These are phyloP conservation scores for Solenopsis fugax DNA, from an alignment of 1,140 invertebrate genomes.

Conservation along the genomic window DNA sequence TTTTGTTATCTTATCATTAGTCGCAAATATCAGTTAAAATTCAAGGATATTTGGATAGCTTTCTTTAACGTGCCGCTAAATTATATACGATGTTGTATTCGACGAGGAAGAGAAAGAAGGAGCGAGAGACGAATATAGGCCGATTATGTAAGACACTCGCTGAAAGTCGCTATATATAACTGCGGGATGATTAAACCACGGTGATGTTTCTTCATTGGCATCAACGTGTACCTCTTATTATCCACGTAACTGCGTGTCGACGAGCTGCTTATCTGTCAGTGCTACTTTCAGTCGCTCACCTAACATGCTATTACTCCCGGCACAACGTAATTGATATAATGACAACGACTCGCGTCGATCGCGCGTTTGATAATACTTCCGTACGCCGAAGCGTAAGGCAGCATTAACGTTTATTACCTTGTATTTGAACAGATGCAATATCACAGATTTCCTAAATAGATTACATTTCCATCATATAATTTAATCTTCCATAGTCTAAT, in stretches of 20 bases:
- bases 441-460: neutral
- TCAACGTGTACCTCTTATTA: slow-evolving; percentile 45
- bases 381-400: neutral
- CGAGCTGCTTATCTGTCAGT: slow-evolving; percentile 43
- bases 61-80: neutral
- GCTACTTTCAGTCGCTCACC: slow-evolving; percentile 53
- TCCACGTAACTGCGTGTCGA: slow-evolving; percentile 45
- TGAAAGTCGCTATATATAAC: slow-evolving; percentile 38
- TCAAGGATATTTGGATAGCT: neutral
- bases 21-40: neutral
- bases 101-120: slow-evolving; percentile 1
- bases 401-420: slow-evolving; percentile 14
- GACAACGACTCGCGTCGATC: slow-evolving; percentile 33
- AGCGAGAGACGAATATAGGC: neutral
- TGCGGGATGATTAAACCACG: neutral
- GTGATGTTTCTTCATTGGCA: slow-evolving; percentile 45
- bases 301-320: slow-evolving; percentile 39
- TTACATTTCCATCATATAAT: neutral
- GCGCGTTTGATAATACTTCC: slow-evolving; percentile 35
- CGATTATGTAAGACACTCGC: slow-evolving; percentile 39
- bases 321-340: slow-evolving; percentile 57
- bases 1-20: slow-evolving; percentile 3
- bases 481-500: neutral
- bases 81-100: too few relatives aligned
- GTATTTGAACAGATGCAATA: neutral